Base-by-base conservation (phyloP, 2,797 vertebrate species). In the Huso huso region DNA sequence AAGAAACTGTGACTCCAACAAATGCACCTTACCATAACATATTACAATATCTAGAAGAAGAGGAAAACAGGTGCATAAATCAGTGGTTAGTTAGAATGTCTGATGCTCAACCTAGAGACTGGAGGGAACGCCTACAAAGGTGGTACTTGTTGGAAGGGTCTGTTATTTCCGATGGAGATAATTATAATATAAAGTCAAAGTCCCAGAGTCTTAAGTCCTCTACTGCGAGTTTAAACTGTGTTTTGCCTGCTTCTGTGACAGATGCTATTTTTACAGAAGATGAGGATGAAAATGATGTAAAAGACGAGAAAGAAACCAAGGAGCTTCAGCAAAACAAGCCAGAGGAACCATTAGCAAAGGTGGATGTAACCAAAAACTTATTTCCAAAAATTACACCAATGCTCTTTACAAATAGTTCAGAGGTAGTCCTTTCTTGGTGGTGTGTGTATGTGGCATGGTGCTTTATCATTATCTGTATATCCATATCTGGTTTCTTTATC, bases 401-500 rank as follows among this genome's bases (percentile, higher is more conserved):
- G 15, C 0, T 1, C 1, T 9, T 52, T 49, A 0, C 0, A 10
- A 72, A 58, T 6, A 74, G 69, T 57, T 10, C 37, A 0, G 60
- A 0, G 0, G 0, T 64, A 0, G 1, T 6, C 8, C 18, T 77
- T 53, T 70, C 59, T 0, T 5, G 7, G 13, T 84, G 81, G 70
- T 78, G 75, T 0, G 0, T 70, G 2, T 73, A 6, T 0, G 0
- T 80, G 0, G 76, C 78, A 0, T 89, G 88, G 86, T 3, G 23
- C 1, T 1, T 86, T 6, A 69, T 85, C 61, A 63, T 77, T 3
- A 2, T 1, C 13, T 66, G 79, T 0, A 77, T 53, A 0, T 61
- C 55, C 1, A 0, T 81, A 0, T 81, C 85, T 0, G 78, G 83
- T 0, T 78, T 79, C 69, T 77, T 86, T 18, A 87, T 87, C 3